Percentiles rank a stretch among this genome's conserved stretches.
phyloP scores from a whole-genome alignment of 2,113 vertebrate genomes.

The Heteronetta atricapilla region DNA sequence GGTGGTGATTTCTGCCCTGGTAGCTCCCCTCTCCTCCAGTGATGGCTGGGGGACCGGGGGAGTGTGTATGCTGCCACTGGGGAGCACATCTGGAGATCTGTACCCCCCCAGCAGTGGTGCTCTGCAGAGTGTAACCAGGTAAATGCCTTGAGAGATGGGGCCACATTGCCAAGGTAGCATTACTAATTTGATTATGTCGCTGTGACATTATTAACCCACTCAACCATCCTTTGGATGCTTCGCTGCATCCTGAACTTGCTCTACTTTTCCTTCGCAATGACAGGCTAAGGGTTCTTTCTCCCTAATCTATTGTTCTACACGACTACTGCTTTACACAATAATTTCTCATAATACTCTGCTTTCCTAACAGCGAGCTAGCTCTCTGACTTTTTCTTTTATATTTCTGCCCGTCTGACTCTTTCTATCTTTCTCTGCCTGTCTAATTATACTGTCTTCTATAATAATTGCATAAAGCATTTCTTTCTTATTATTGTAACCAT shows the following conservation, averaged over 20 bases:
- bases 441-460: conserved; percentile 5
- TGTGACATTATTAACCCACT: conserved; percentile 66
- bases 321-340: not conserved
- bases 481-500: not conserved
- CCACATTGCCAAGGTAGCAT: conserved; percentile 45
- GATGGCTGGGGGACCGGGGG: not conserved
- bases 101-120: not conserved
- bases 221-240: conserved; percentile 59
- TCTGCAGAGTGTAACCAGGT: conserved; percentile 48
- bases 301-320: conserved; percentile 39
- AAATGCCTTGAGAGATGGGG: conserved; percentile 53
- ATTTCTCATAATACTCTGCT: conserved; percentile 30
- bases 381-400: not conserved
- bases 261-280: conserved; percentile 16
- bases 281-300: conserved; percentile 26
- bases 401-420: not conserved
- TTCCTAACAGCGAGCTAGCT: not conserved
- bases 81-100: conserved; percentile 4
- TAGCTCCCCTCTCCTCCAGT: not conserved
- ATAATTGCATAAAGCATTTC: conserved; percentile 23
- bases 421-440: conserved; percentile 1
- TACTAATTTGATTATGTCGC: conserved; percentile 65
- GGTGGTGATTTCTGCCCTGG: not conserved
- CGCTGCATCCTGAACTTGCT: conserved; percentile 3
- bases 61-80: rapidly evolving